Evolutionary conservation across 2,888 invertebrate genomes (phyloP).

Genomic region (Drosophila prolongata): DNA sequence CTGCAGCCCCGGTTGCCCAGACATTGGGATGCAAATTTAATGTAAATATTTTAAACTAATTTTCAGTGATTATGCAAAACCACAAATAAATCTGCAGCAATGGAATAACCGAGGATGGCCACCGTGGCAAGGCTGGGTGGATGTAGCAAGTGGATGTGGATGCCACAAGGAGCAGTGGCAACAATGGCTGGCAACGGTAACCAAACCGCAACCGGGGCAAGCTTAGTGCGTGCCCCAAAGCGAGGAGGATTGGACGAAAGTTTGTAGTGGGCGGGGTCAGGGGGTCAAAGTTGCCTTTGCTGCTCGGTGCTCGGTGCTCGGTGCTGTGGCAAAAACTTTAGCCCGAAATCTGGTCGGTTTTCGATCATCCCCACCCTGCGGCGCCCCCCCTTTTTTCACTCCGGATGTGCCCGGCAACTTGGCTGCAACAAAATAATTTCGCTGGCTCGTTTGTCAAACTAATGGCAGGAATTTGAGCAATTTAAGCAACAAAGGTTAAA

Average conservation of each 20-base stretch:
- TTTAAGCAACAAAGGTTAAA: conserved; percentile 81
- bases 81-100: conserved; percentile 79
- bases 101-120: conserved; percentile 48
- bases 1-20: conserved; percentile 23
- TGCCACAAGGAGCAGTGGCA: conserved; percentile 23
- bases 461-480: conserved; percentile 78
- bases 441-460: conserved; percentile 79
- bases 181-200: conserved; percentile 26
- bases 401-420: conserved; percentile 48
- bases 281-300: conserved; percentile 21
- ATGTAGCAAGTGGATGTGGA: not conserved
- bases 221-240: conserved; percentile 51
- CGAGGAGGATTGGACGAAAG: conserved; percentile 19
- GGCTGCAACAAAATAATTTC: conserved; percentile 73
- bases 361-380: conserved; percentile 29
- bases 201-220: conserved; percentile 58
- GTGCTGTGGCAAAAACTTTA: conserved; percentile 57
- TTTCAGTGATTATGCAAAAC: conserved; percentile 80
- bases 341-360: conserved; percentile 53
- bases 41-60: conserved; percentile 79
- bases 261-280: conserved; percentile 1
- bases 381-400: not conserved
- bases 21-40: conserved; percentile 76
- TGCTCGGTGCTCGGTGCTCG: conserved; percentile 24
- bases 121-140: not conserved